Conservation (phyloP, 2,113 vertebrate genomes). For the Empidonax traillii region DNA sequence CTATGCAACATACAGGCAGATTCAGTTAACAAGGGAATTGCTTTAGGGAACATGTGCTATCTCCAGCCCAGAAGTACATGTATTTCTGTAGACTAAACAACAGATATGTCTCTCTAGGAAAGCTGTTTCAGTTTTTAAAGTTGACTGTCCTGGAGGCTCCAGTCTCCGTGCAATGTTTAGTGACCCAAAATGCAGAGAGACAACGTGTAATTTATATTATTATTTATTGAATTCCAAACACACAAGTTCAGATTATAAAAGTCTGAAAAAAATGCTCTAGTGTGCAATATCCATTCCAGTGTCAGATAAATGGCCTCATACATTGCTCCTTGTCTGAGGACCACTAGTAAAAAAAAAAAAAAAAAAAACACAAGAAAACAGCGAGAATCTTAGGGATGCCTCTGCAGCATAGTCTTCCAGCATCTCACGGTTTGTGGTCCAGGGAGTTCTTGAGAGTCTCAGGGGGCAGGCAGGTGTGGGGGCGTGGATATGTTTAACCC, state of each 20-base stretch:
- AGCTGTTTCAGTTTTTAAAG: not conserved
- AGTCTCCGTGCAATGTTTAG: not conserved
- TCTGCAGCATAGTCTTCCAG: not conserved
- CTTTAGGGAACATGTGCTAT: not conserved
- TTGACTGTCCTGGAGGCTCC: not conserved
- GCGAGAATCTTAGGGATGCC: accelerated
- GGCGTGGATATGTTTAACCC: not conserved
- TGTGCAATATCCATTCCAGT: not conserved
- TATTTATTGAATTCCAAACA: constrained; percentile 32
- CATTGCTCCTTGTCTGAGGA: not conserved
- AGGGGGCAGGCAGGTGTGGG: too few species aligned
- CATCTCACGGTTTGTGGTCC: not conserved
- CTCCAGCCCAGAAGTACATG: not conserved
- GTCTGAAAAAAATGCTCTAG: not conserved
- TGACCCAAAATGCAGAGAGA: not conserved
- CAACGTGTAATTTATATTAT: not conserved
- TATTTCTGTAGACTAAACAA: constrained; percentile 23
- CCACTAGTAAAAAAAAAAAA: too few species aligned
- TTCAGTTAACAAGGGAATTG: not conserved
- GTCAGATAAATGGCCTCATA: not conserved
- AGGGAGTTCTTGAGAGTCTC: not conserved
- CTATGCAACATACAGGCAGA: not conserved
- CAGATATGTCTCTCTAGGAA: not conserved
- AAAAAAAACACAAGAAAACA: not conserved
- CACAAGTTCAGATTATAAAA: not conserved